Evolutionary conservation across 2,888 invertebrate genomes (phyloP).

Genomic region (Brachyptera risi): DNA sequence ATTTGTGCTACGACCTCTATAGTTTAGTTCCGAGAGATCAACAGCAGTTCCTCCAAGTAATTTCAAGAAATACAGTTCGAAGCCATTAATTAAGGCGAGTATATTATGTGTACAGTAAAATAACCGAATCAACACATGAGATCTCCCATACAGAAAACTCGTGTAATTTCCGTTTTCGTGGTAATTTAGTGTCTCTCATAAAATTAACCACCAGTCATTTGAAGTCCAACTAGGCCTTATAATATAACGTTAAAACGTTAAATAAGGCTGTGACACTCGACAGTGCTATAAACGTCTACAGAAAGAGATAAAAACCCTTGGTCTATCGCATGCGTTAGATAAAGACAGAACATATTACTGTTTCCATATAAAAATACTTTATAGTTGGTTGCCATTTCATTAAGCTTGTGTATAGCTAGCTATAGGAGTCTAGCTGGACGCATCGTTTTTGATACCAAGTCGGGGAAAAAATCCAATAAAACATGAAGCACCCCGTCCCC

Average conservation of each 20-base stretch:
- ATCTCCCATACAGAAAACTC: neutral
- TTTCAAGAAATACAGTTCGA: too few species aligned
- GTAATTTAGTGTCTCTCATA: neutral
- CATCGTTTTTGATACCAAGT: neutral
- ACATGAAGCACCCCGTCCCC: neutral
- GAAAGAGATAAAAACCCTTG: neutral
- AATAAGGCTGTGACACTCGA: neutral
- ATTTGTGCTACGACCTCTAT: too few species aligned
- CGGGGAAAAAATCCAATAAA: constrained; percentile 7
- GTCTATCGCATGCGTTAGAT: neutral
- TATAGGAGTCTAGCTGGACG: neutral
- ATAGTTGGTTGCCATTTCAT: constrained; percentile 10
- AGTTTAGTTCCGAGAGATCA: too few species aligned
- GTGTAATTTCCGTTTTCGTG: neutral
- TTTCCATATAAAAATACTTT: constrained; percentile 9
- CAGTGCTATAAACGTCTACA: neutral
- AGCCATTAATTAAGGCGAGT: too few species aligned
- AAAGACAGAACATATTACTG: neutral
- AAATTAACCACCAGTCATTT: neutral
- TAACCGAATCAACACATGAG: too few species aligned
- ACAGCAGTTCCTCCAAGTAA: too few species aligned
- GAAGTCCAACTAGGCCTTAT: neutral
- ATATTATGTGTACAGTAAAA: too few species aligned
- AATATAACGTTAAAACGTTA: constrained; percentile 6
- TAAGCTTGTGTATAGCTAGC: constrained; percentile 7